Conservation (phyloP, 1,140 invertebrate species). For the Aporrectodea caliginosa region DNA sequence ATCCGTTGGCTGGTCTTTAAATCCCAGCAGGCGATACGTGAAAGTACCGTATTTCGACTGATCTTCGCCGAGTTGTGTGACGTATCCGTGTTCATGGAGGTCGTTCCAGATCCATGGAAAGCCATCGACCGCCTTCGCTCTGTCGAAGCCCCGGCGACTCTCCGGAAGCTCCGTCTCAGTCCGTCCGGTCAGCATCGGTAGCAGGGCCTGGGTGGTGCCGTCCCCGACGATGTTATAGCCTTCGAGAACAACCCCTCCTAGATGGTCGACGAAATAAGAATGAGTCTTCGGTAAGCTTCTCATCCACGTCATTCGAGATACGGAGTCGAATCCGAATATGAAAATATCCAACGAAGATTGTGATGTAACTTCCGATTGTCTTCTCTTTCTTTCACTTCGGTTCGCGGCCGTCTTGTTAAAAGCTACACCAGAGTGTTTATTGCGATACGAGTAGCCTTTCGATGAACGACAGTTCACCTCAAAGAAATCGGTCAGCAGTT, state of each 20-base stretch:
- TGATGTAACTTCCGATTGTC: background rate
- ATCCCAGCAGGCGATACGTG: slow-evolving; percentile 85
- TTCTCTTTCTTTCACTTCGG: background rate
- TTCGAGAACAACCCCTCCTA: slow-evolving; percentile 68
- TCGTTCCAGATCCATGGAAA: slow-evolving; percentile 65
- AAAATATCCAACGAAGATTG: slow-evolving; percentile 69
- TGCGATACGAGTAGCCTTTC: background rate
- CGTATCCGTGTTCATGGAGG: slow-evolving; percentile 61
- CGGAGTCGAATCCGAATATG: slow-evolving; percentile 86
- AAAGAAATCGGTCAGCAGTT: background rate
- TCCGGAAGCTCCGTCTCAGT: slow-evolving; percentile 84
- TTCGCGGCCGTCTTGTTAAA: background rate
- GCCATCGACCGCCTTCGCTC: slow-evolving; percentile 66
- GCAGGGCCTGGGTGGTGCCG: slow-evolving; percentile 86
- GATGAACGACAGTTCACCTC: background rate
- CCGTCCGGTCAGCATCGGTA: slow-evolving; percentile 80
- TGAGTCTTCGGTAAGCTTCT: slow-evolving; percentile 79
- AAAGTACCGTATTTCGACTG: slow-evolving; percentile 78
- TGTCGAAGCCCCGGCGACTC: slow-evolving; percentile 70
- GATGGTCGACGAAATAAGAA: slow-evolving; percentile 66
- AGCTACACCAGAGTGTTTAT: background rate
- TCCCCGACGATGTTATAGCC: slow-evolving; percentile 91
- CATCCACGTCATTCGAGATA: slow-evolving; percentile 80
- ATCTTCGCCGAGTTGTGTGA: slow-evolving; percentile 75
- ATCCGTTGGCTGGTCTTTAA: slow-evolving; percentile 76